These are phyloP conservation scores for Noctua comes DNA, from an alignment of 2,888 invertebrate species.

Conservation along the genomic window DNA sequence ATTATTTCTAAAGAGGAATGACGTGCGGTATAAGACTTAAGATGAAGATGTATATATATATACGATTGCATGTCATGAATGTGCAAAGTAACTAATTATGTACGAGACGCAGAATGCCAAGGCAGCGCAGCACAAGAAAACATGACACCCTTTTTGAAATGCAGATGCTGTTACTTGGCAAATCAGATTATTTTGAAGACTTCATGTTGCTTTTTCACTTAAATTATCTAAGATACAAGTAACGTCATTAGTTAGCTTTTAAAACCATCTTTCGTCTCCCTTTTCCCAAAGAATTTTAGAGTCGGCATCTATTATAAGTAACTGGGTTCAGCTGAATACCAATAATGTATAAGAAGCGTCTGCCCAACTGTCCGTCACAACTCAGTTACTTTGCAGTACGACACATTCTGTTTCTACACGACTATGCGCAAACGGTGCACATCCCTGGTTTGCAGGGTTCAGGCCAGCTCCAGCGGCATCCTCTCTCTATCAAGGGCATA, in stretches of 20 bases:
- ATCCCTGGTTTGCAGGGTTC: too few species aligned
- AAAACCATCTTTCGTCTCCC: not conserved
- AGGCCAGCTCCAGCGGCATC: too few species aligned
- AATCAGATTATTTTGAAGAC: not conserved
- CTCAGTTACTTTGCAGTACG: not conserved
- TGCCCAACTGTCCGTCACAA: not conserved
- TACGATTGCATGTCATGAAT: not conserved
- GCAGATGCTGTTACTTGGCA: slow-evolving; percentile 11
- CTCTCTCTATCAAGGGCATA: too few species aligned
- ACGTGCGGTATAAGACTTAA: too few species aligned
- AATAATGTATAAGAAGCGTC: not conserved
- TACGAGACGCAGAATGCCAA: not conserved
- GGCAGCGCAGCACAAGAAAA: not conserved
- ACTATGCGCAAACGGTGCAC: too few species aligned
- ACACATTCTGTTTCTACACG: too few species aligned
- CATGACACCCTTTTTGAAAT: not conserved
- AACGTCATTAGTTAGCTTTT: not conserved
- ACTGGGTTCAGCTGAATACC: not conserved
- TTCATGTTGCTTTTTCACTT: not conserved
- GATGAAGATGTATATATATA: too few species aligned
- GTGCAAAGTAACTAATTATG: slow-evolving; percentile 23
- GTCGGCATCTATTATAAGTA: not conserved
- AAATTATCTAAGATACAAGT: not conserved
- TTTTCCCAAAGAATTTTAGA: not conserved
- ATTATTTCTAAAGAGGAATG: not conserved